Base-by-base conservation (phyloP, 2,797 vertebrate species). In the Arnoldichthys spilopterus region DNA sequence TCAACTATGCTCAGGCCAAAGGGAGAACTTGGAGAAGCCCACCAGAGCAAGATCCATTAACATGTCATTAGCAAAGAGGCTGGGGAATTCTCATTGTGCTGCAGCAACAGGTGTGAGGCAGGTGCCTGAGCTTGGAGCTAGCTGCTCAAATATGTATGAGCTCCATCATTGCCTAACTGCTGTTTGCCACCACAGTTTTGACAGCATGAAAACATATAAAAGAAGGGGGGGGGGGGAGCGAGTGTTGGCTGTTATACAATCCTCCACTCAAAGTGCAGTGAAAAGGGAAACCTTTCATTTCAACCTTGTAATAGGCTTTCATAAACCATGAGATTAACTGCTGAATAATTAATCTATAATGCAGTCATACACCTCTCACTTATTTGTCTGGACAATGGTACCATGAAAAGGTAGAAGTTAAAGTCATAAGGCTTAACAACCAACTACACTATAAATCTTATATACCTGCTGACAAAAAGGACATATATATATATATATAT, bases 91-190 rank as follows among this genome's bases (percentile, higher is more conserved):
- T 76, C 76, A 64, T 49, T 83, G 76, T 80, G 59, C 32, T 34
- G 34, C 26, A 78, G 67, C 62, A 78, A 82, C 85, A 86, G 82
- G 85, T 86, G 85, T 76, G 79, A 80, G 70, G 80, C 85, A 85
- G 84, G 85, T 80, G 77, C 63, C 34, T 20, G 34, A 69, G 72
- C 49, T 9, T 13, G 32, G 5, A 37, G 28, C 67, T 70, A 30
- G 18, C 53, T 71, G 45, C 45, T 86, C n/a, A 88, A 83, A 78
- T 80, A 83, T 80, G 73, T 58, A 84, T 70, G 70, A 85, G 79
- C 30, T 26, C 28, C 58, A 75, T 43, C 24, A 16, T 51, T 45
- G 80, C 66, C 32, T 64, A 61, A 72, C 66, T 69, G 74, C 77
- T 73, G 72, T 71, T 58, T 71, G 63, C 64, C 62, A 30, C 28